Evolutionary conservation across 1,140 invertebrate species (phyloP), one percentile per base, ranked within the genome.

Genomic region (Drosophila parabipectinata): DNA sequence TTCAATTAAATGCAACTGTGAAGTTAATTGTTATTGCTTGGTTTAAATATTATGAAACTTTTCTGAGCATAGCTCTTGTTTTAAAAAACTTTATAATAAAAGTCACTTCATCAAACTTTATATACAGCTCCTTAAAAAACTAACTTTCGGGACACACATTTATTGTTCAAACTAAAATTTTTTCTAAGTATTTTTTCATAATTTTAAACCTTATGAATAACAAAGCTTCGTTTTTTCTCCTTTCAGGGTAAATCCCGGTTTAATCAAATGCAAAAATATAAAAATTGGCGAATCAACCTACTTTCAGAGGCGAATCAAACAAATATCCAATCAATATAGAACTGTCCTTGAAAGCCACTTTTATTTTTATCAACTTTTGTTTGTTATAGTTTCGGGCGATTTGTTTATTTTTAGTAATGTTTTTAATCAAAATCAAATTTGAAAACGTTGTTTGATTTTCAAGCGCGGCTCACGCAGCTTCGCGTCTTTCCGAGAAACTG

Each of bases 401-500:
- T 62, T 59, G 50, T 72, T 62, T 62, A 28, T n/a, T 51, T 72
- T 53, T 26, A 51, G 57, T 39, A 44, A 14, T 15, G 3, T 47
- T 26, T 44, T 44, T 44, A 44, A 24, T 12, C 21, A 41, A 51
- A 50, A 47, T 9, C 24, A 48, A 53, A 53, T 39, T 67, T 47
- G 56, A 54, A 56, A 72, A 51, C 10, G 26, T 5, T 48, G 32
- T 48, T 80, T 56, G 59, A 59, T 69, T 74, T 77, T 71, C 32
- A 34, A 75, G 50, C 69, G 77, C 69, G 30, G 47, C 32, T 63
- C 64, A 66, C 56, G 83, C 78, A 63, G 76, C 71, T 83, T 59
- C 48, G 79, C 81, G 84, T 77, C 67, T 72, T 79, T 60, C 67
- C 63, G 67, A 68, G 52, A 77, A 79, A 87, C 83, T 87, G 84